Evolutionary conservation across 2,797 vertebrate species (phyloP).

Genomic region (Carduelis carduelis): DNA sequence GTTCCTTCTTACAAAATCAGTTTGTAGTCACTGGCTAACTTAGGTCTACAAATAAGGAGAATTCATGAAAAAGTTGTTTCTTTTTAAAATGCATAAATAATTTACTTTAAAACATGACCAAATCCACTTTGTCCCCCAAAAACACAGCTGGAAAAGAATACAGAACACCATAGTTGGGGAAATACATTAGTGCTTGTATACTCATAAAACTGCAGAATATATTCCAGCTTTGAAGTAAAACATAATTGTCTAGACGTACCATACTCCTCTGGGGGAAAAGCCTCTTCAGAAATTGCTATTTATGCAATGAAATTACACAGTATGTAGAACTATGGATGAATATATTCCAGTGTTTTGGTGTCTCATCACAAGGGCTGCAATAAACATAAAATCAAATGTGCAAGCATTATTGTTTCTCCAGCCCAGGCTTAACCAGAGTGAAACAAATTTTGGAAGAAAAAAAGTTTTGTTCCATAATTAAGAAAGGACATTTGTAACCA

Average conservation of each 20-base stretch:
- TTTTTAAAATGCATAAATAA: constrained; percentile 38
- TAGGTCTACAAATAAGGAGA: constrained; percentile 41
- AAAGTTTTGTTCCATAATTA: constrained; percentile 54
- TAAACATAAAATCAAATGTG: constrained; percentile 47
- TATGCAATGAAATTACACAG: not conserved
- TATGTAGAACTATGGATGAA: not conserved
- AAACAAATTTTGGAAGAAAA: constrained; percentile 42
- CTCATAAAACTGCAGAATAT: constrained; percentile 1
- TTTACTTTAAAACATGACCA: constrained; percentile 49
- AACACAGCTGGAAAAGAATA: constrained; percentile 10
- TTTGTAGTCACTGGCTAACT: not conserved
- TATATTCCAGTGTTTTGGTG: not conserved
- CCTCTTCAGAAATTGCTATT: not conserved
- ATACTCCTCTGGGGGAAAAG: not conserved
- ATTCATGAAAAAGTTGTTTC: not conserved
- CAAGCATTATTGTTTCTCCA: constrained; percentile 46
- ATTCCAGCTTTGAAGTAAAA: constrained; percentile 38
- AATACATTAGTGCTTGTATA: constrained; percentile 52
- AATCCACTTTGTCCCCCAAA: not conserved
- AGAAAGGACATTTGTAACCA: constrained; percentile 42
- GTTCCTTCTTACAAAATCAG: not conserved
- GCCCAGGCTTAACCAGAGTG: constrained; percentile 37
- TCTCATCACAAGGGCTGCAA: constrained; percentile 15
- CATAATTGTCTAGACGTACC: not conserved
- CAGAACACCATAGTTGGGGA: not conserved